These are phyloP conservation scores for Notoglanidium macrostoma DNA, from an alignment of 2,797 vertebrate species.

Conservation along the genomic window DNA sequence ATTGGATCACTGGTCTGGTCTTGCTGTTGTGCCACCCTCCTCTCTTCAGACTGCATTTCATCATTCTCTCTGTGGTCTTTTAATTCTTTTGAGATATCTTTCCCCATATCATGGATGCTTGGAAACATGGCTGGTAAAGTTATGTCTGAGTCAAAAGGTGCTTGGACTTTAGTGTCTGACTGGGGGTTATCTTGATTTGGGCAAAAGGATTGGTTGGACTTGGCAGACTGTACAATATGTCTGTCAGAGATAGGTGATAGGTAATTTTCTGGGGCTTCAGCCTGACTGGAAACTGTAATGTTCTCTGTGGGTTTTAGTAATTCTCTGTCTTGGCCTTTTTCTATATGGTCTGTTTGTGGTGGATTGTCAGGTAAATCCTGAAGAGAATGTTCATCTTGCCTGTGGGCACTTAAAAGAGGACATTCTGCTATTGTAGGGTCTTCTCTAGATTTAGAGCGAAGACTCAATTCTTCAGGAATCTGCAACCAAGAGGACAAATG, in stretches of 20 bases:
- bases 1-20: conserved; percentile 17
- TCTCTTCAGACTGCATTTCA: conserved; percentile 23
- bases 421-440: conserved; percentile 60
- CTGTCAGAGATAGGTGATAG: not conserved
- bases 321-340: conserved; percentile 57
- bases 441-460: conserved; percentile 59
- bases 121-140: conserved; percentile 22
- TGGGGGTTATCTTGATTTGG: conserved; percentile 29
- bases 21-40: not conserved
- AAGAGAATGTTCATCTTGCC: conserved; percentile 60
- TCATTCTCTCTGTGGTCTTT: conserved; percentile 6
- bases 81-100: conserved; percentile 11
- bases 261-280: conserved; percentile 11
- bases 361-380: conserved; percentile 57
- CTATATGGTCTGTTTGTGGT: conserved; percentile 51
- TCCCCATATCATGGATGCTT: conserved; percentile 1
- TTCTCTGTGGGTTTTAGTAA: conserved; percentile 55
- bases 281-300: conserved; percentile 53
- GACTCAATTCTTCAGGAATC: conserved; percentile 62
- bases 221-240: conserved; percentile 17
- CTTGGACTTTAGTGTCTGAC: conserved; percentile 28
- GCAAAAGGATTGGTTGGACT: conserved; percentile 14
- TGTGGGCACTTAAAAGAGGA: conserved; percentile 54
- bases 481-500: conserved; percentile 63
- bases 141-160: conserved; percentile 34